phyloP scores from a whole-genome alignment of 92 coral and sea anemone genomes.

The Zoanthus gigantus region DNA sequence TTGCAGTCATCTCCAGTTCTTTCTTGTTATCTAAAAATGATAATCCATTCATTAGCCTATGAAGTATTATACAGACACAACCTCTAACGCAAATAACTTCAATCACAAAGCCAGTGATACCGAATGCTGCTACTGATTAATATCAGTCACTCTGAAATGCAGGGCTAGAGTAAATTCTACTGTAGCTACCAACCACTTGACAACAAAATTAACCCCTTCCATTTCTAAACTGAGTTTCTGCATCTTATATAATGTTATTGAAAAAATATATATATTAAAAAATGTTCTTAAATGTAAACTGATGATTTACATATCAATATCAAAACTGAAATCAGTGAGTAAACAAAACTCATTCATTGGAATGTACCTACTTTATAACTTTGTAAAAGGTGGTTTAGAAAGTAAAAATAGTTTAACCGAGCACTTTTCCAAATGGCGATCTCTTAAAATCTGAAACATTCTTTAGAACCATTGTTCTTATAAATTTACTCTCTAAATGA shows the following conservation, averaged over 20 bases:
- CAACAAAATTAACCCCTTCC: not conserved
- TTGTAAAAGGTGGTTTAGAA: not conserved
- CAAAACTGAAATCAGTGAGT: not conserved
- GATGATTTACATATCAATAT: not conserved
- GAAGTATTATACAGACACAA: not conserved
- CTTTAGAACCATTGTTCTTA: not conserved
- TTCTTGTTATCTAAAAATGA: slow-evolving; percentile 3
- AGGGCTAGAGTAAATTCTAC: not conserved
- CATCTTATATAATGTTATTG: not conserved
- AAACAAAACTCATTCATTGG: not conserved
- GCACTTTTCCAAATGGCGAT: not conserved
- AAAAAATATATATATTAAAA: not conserved
- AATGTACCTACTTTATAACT: not conserved
- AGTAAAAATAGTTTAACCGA: not conserved
- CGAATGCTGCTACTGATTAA: not conserved
- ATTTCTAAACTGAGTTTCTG: not conserved
- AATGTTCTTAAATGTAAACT: not conserved
- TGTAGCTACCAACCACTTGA: not conserved
- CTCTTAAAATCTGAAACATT: not conserved
- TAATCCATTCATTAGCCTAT: not conserved
- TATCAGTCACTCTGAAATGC: not conserved
- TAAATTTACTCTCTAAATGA: not conserved
- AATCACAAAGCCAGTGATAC: not conserved
- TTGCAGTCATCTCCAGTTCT: not conserved
- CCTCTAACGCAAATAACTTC: not conserved